Percentiles rank a stretch among this genome's conserved stretches.
phyloP scores from a whole-genome alignment of 2,888 invertebrate species.

The Lamellibrachia columna region DNA sequence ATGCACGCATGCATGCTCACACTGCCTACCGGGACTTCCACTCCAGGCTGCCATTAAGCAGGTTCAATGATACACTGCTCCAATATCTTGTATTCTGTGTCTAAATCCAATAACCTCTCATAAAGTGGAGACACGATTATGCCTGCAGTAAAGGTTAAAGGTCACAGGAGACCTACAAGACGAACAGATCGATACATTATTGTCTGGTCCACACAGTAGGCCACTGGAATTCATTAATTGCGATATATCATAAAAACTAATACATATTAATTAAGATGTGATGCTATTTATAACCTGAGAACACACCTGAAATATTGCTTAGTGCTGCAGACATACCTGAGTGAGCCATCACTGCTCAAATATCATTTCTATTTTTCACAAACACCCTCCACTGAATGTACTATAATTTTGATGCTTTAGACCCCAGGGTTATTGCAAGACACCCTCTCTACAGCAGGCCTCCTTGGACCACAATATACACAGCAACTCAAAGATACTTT shows the following conservation, averaged over 20 bases:
- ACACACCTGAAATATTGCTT: background rate
- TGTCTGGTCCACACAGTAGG: background rate
- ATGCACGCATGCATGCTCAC: background rate
- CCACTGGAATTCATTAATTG: background rate
- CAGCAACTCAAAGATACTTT: background rate
- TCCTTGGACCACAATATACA: background rate
- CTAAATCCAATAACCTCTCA: constrained; percentile 11
- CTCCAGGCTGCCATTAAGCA: background rate
- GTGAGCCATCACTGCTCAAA: background rate
- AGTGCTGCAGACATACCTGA: background rate
- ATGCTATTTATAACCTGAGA: background rate
- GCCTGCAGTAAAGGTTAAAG: background rate
- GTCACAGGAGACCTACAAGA: background rate
- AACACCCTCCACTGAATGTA: background rate
- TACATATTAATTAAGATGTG: background rate
- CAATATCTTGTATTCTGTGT: background rate
- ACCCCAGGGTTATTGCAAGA: background rate
- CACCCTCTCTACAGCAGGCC: background rate
- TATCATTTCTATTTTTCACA: background rate
- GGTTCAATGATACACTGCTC: background rate
- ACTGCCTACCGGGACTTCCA: no score
- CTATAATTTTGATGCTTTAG: background rate
- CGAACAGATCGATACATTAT: background rate
- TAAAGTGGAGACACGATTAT: background rate
- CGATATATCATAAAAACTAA: background rate